phyloP scores from a whole-genome alignment of 1,140 invertebrate genomes.

The Leguminivora glycinivorella region DNA sequence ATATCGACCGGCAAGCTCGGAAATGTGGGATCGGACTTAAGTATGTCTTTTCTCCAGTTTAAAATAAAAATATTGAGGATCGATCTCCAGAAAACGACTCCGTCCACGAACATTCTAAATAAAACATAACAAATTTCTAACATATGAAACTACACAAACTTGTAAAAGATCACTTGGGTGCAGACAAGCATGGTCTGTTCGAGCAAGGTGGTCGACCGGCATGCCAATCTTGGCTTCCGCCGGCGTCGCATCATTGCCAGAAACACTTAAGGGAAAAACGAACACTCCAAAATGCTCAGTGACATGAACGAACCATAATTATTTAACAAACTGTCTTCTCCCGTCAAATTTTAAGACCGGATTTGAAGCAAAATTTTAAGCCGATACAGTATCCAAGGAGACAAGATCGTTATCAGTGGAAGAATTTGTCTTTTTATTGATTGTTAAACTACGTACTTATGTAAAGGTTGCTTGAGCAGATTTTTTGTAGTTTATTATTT shows the following conservation, averaged over 20 bases:
- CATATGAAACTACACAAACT: background rate
- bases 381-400: background rate
- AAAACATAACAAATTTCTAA: background rate
- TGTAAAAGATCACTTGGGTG: conserved; percentile 4
- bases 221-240: conserved; percentile 60
- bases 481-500: too few relatives aligned
- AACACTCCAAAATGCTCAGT: conserved; percentile 5
- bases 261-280: conserved; percentile 53
- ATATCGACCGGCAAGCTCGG: too few relatives aligned
- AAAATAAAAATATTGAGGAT: too few relatives aligned
- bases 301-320: conserved; percentile 4
- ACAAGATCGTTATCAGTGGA: conserved; percentile 7
- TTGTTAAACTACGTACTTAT: background rate
- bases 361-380: background rate
- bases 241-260: conserved; percentile 69
- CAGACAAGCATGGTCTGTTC: conserved; percentile 50
- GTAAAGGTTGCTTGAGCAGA: too few relatives aligned
- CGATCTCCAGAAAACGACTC: too few relatives aligned
- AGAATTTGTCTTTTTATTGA: conserved; percentile 26
- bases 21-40: too few relatives aligned
- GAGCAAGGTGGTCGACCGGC: conserved; percentile 55
- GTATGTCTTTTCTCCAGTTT: too few relatives aligned
- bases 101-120: background rate
- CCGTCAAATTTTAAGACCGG: background rate
- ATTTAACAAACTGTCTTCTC: background rate